These are phyloP conservation scores for Pissodes strobi DNA, from an alignment of 1,140 invertebrate species.

Conservation along the genomic window DNA sequence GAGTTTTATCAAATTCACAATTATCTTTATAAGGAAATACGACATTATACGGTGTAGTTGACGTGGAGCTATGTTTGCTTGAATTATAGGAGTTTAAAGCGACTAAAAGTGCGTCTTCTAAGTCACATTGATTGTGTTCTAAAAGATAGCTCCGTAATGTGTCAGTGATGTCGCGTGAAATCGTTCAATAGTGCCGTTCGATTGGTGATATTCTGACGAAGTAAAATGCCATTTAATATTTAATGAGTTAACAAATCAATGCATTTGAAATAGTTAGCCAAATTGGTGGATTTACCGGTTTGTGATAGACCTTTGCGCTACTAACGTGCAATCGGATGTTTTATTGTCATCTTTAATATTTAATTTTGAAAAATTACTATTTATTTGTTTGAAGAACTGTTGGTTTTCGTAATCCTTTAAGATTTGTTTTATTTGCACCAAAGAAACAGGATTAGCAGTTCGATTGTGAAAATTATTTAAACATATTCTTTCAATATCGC, in stretches of 20 bases:
- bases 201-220: not conserved
- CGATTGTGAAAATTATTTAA: not conserved
- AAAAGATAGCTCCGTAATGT: not conserved
- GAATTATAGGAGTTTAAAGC: not conserved
- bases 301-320: not conserved
- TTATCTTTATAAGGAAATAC: not conserved
- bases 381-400: not conserved
- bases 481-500: not conserved
- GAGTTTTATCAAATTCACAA: not conserved
- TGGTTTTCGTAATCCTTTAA: too few relatives aligned
- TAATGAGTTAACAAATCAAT: too few relatives aligned
- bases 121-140: too few relatives aligned
- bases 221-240: not conserved
- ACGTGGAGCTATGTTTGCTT: too few relatives aligned
- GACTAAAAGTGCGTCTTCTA: not conserved
- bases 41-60: not conserved
- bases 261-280: not conserved
- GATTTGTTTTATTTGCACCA: not conserved
- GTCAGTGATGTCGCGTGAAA: not conserved
- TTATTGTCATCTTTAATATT: not conserved
- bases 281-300: not conserved
- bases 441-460: not conserved
- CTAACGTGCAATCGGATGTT: not conserved
- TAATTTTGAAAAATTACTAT: not conserved
- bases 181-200: not conserved